These are phyloP conservation scores for Pao palembangensis DNA, from an alignment of 2,113 vertebrate species.

Conservation along the genomic window DNA sequence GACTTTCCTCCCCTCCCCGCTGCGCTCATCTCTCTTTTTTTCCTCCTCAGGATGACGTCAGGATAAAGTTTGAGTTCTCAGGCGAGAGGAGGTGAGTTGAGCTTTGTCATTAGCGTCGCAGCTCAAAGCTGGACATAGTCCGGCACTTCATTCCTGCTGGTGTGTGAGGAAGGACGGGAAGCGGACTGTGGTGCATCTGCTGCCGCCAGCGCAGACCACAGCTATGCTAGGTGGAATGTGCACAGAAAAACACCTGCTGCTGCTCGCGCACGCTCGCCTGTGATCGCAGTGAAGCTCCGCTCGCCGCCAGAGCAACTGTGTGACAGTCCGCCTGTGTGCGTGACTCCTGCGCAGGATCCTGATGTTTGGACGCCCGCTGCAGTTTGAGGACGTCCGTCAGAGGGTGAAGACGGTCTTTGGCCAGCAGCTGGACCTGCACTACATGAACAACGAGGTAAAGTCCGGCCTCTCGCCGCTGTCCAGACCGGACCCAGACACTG, in stretches of 20 bases:
- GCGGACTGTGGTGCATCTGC: constrained; percentile 77
- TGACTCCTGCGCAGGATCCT: constrained; percentile 77
- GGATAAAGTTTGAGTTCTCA: constrained; percentile 95
- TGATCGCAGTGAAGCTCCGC: constrained; percentile 24
- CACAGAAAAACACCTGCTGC: constrained; percentile 41
- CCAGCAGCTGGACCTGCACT: constrained; percentile 88
- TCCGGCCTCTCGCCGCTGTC: no score
- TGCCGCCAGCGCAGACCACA: constrained; percentile 84
- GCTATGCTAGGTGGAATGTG: constrained; percentile 88
- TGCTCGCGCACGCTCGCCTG: constrained; percentile 17
- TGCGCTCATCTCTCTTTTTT: background rate
- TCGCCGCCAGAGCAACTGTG: constrained; percentile 2
- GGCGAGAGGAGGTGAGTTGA: constrained; percentile 86
- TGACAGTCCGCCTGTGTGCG: constrained; percentile 12
- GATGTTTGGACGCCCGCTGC: constrained; percentile 84
- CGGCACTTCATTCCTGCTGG: constrained; percentile 34
- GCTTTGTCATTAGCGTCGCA: background rate
- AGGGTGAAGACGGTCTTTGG: constrained; percentile 89
- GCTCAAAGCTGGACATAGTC: constrained; percentile 11
- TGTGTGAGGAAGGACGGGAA: constrained; percentile 73
- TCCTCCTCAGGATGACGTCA: constrained; percentile 84
- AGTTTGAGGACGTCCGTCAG: constrained; percentile 84
- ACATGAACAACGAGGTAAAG: constrained; percentile 82
- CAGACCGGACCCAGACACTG: no score
- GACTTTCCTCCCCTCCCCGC: background rate